A percentile compares a stretch with the other conserved stretches of the same genome.
Evolutionary conservation across 2,888 invertebrate species (phyloP).

Genomic region (Cyrtodaria siliqua): DNA sequence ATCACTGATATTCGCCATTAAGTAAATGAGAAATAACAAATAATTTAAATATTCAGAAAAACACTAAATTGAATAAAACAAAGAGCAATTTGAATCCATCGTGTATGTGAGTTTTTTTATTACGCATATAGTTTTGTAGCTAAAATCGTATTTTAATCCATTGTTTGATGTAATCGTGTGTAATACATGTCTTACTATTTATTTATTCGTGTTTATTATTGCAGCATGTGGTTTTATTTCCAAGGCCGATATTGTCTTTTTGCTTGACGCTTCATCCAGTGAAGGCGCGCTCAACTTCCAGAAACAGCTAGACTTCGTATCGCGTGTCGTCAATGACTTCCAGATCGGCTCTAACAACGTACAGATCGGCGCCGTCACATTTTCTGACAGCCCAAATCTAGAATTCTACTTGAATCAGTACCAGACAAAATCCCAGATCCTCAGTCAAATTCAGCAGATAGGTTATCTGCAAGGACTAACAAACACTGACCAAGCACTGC

Average conservation of each 20-base stretch:
- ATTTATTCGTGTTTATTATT: slow-evolving; percentile 29
- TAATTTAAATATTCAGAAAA: too few species aligned
- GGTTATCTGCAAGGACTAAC: slow-evolving; percentile 60
- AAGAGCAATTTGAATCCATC: too few species aligned
- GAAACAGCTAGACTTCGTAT: slow-evolving; percentile 68
- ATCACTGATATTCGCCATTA: too few species aligned
- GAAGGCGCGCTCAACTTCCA: slow-evolving; percentile 67
- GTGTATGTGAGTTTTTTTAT: too few species aligned
- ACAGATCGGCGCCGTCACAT: slow-evolving; percentile 71
- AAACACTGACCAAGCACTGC: slow-evolving; percentile 63
- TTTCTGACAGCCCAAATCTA: slow-evolving; percentile 58
- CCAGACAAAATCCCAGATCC: slow-evolving; percentile 49
- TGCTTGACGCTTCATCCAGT: slow-evolving; percentile 69
- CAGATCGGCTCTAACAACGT: slow-evolving; percentile 64
- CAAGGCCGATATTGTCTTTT: slow-evolving; percentile 71
- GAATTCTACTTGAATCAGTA: slow-evolving; percentile 73
- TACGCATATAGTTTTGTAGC: too few species aligned
- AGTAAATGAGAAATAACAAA: too few species aligned
- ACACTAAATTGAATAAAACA: too few species aligned
- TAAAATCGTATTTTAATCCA: too few species aligned
- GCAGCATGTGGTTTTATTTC: slow-evolving; percentile 68
- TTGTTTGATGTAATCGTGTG: too few species aligned
- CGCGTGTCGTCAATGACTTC: slow-evolving; percentile 64
- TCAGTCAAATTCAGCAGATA: slow-evolving; percentile 63
- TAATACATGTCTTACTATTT: too few species aligned